A percentile compares a stretch with the other conserved stretches of the same genome.
phyloP scores from a whole-genome alignment of 2,797 vertebrate genomes.

The Gallinago nigripennis region DNA sequence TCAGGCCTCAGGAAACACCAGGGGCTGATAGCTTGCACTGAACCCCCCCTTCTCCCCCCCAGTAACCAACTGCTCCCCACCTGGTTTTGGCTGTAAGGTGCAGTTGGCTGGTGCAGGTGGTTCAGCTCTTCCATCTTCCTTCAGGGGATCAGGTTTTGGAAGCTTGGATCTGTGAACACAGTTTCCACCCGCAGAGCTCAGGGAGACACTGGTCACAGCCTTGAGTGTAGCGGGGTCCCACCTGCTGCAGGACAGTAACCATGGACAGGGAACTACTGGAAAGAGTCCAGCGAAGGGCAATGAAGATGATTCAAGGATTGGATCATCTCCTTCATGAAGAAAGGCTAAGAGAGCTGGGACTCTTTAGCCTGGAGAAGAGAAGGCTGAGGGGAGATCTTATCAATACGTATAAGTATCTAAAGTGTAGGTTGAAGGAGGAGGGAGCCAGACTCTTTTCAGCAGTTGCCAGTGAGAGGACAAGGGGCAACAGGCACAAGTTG shows the following conservation, averaged over 20 bases:
- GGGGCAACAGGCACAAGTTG: too few relatives aligned
- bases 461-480: too few relatives aligned
- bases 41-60: rapidly evolving
- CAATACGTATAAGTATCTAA: too few relatives aligned
- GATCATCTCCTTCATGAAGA: too few relatives aligned
- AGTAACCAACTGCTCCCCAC: background rate
- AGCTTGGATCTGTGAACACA: background rate
- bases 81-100: background rate
- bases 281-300: too few relatives aligned
- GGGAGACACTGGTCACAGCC: background rate
- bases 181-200: background rate
- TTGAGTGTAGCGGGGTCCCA: background rate
- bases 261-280: background rate
- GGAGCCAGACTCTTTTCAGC: too few relatives aligned
- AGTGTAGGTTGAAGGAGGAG: too few relatives aligned
- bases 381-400: too few relatives aligned
- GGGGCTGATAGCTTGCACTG: background rate
- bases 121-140: background rate
- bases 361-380: too few relatives aligned
- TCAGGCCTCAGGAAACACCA: background rate
- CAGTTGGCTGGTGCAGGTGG: background rate
- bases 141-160: background rate
- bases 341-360: too few relatives aligned
- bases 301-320: too few relatives aligned
- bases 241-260: background rate